Percentiles rank a stretch among this genome's conserved stretches.
Evolutionary conservation across 2,797 vertebrate genomes (phyloP).

Genomic region (Sebastes diploproa): DNA sequence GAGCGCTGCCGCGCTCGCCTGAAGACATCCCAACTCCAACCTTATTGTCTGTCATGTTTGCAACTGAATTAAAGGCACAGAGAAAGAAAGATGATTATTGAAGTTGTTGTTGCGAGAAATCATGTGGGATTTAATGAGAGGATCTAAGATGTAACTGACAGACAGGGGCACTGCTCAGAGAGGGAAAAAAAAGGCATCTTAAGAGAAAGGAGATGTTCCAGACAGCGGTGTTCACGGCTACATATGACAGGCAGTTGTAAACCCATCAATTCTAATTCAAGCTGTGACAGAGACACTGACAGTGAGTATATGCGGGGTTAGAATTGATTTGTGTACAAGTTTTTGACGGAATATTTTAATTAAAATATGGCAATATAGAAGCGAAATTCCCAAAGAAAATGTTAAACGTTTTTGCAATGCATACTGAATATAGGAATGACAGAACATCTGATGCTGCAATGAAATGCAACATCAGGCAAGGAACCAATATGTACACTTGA

Average conservation of each 20-base stretch:
- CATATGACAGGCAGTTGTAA: constrained; percentile 43
- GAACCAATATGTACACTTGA: neutral
- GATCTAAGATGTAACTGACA: constrained; percentile 55
- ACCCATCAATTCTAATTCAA: constrained; percentile 45
- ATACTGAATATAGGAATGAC: neutral
- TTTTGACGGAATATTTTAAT: constrained; percentile 23
- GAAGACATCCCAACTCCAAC: constrained; percentile 62
- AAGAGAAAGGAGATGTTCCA: constrained; percentile 21
- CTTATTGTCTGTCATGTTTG: constrained; percentile 65
- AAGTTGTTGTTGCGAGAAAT: constrained; percentile 65
- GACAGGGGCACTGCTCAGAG: constrained; percentile 21
- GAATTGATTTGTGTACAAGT: neutral
- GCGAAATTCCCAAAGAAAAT: neutral
- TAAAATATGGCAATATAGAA: neutral
- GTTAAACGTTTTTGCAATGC: neutral
- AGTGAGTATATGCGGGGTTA: neutral
- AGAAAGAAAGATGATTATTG: constrained; percentile 55
- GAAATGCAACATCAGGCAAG: neutral
- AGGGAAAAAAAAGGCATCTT: neutral
- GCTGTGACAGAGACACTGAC: constrained; percentile 21
- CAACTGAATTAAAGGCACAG: constrained; percentile 50
- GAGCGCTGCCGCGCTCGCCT: constrained; percentile 12
- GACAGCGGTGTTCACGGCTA: constrained; percentile 4
- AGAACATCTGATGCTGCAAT: neutral
- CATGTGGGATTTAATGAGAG: constrained; percentile 66